Conservation (phyloP, 2,888 invertebrate genomes). For the Megalurothrips usitatus region DNA sequence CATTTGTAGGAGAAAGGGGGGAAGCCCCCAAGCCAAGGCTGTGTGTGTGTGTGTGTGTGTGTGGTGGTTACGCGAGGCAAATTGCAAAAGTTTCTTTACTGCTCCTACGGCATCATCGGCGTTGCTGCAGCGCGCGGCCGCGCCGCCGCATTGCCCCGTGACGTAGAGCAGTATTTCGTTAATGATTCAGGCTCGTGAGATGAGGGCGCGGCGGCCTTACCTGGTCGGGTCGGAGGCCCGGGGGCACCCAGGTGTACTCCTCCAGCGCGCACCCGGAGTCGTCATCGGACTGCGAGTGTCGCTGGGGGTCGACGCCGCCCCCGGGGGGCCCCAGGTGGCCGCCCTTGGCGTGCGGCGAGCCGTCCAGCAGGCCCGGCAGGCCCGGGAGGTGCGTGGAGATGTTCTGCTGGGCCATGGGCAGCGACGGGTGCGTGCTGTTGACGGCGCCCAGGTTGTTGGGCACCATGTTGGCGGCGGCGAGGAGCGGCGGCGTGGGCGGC, state of each 20-base stretch:
- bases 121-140: not conserved
- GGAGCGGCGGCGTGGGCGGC: conserved; percentile 39
- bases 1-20: too few relatives aligned
- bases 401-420: conserved; percentile 36
- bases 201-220: conserved; percentile 55
- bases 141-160: not conserved
- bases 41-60: too few relatives aligned
- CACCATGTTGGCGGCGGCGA: conserved; percentile 25
- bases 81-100: too few relatives aligned
- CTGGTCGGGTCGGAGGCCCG: conserved; percentile 93
- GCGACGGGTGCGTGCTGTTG: conserved; percentile 37
- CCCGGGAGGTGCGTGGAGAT: conserved; percentile 39
- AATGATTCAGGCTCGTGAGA: not conserved
- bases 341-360: conserved; percentile 47
- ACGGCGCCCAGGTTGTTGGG: conserved; percentile 15
- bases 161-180: too few relatives aligned
- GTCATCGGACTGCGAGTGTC: conserved; percentile 91
- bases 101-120: not conserved
- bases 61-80: too few relatives aligned
- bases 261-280: conserved; percentile 97
- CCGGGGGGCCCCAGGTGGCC: conserved; percentile 46
- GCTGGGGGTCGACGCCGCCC: conserved; percentile 62
- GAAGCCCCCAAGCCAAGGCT: too few relatives aligned
- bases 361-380: conserved; percentile 48
- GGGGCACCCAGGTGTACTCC: conserved; percentile 98